Evolutionary conservation across 1,140 invertebrate species (phyloP), one percentile per base, ranked within the genome.

Genomic region (Scaptomyza pallida): DNA sequence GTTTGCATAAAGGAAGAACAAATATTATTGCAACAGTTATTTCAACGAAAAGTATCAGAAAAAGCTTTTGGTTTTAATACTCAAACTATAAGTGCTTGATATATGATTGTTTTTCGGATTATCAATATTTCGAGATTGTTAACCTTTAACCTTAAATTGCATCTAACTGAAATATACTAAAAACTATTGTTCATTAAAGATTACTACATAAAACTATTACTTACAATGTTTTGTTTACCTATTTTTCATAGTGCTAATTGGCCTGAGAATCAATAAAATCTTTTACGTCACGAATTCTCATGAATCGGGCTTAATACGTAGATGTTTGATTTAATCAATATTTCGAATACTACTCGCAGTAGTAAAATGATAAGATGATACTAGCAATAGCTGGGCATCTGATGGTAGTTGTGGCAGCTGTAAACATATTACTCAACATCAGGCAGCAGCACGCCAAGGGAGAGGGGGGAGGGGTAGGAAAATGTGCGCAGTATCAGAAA

Each of bases 381-480:
- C 19, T 15, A 26, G 52, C 0, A 15, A n/a, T n/a, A n/a, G n/a
- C n/a, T n/a, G n/a, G 19, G 21, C 44, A 35, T 35, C 30, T 35
- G 10, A 35, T 35, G 23, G 23, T 26, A n/a, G 10, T 47, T n/a
- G 37, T 10, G 52, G 10, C 21, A 26, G 26, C 23, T 33, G 52
- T 43, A 55, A 55, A 52, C 21, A 37, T 51, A 61, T 62, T 52
- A 62, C 16, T 19, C 4, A 62, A 63, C 61, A 17, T 10, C 26
- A 21, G 19, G 19, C 52, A 15, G 37, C n/a, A 26, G 37, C 37
- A 15, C 9, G 40, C n/a, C n/a, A n/a, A n/a, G n/a, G 13, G 13
- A 10, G 26, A 9, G 13, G 12, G 26, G 30, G 1, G 12, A 10
- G 10, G 9, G 10, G 37, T 30, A 4, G 26, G 2, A 9, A 30